Evolutionary conservation across 2,113 vertebrate genomes (phyloP).

Genomic region (Macrotus californicus): DNA sequence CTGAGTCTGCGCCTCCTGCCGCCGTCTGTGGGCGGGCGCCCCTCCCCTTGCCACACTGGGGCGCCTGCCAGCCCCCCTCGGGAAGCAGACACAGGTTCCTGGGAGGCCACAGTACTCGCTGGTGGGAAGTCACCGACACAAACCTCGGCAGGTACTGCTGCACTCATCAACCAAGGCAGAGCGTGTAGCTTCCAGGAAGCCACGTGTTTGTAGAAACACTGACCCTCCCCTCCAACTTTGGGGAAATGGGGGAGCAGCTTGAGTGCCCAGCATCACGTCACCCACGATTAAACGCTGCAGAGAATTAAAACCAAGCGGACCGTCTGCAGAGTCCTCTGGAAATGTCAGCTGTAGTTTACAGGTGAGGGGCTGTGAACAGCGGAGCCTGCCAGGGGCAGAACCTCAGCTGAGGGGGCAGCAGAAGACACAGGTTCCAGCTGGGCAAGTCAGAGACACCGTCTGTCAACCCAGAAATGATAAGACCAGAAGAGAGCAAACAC

Average conservation of each 20-base stretch:
- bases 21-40: fast-evolving
- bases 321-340: too few relatives aligned
- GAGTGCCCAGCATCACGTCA: fast-evolving
- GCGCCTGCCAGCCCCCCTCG: too few relatives aligned
- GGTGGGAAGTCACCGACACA: too few relatives aligned
- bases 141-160: not conserved
- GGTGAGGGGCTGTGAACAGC: fast-evolving
- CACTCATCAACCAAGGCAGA: not conserved
- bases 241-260: too few relatives aligned
- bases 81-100: too few relatives aligned
- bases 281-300: not conserved
- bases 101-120: too few relatives aligned
- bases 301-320: not conserved
- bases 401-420: fast-evolving
- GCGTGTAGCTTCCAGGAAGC: not conserved
- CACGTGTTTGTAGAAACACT: not conserved
- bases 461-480: too few relatives aligned
- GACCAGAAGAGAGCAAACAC: not conserved
- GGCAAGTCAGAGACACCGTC: not conserved
- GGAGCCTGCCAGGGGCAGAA: not conserved
- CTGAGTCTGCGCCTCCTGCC: not conserved
- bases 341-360: fast-evolving
- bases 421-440: too few relatives aligned
- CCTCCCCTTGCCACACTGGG: not conserved
- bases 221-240: not conserved